phyloP scores from a whole-genome alignment of 2,797 vertebrate species.

The Eulemur coronatus region DNA sequence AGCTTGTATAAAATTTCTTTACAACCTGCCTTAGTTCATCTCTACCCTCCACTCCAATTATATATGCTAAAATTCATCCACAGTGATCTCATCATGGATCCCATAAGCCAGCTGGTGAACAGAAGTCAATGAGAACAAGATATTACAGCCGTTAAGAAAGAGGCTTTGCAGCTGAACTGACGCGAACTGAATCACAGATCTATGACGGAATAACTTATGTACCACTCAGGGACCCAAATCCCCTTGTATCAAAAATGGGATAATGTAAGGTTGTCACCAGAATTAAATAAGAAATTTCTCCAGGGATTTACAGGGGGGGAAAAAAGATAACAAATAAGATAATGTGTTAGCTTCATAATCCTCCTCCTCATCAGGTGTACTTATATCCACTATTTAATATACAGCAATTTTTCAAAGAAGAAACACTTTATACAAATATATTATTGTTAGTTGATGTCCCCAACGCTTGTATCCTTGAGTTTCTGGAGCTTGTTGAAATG shows the following conservation, averaged over 20 bases:
- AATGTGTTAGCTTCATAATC: not conserved
- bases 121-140: not conserved
- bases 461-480: not conserved
- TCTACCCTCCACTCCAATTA: not conserved
- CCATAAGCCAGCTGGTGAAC: not conserved
- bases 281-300: not conserved
- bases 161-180: not conserved
- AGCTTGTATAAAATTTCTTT: not conserved
- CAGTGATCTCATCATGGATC: not conserved
- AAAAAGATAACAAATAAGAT: not conserved
- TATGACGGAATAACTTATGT: not conserved
- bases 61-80: not conserved
- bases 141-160: not conserved
- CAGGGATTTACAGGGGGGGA: not conserved
- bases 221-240: not conserved
- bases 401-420: constrained; percentile 1
- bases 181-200: not conserved
- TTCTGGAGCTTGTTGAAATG: not conserved
- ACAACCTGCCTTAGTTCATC: not conserved
- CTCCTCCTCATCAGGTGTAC: not conserved
- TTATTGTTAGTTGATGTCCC: not conserved
- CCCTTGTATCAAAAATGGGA: not conserved
- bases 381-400: not conserved
- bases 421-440: not conserved
- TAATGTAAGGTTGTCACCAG: not conserved